A percentile compares a stretch with the other conserved stretches of the same genome.
Conservation (phyloP, 1,140 invertebrate genomes). For the Brachionus sp. region DNA sequence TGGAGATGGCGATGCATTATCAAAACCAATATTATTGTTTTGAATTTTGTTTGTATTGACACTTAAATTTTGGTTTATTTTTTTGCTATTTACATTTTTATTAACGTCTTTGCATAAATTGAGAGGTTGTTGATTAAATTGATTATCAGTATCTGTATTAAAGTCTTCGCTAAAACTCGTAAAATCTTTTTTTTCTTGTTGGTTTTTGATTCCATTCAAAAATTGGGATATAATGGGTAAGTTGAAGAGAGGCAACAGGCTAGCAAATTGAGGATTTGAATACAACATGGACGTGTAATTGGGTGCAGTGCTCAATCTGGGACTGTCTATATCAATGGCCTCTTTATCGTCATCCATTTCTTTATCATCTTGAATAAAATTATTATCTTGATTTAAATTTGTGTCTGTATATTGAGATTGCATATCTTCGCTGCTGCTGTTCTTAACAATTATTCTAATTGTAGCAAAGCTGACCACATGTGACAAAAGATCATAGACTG, state of each 20-base stretch:
- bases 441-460: conserved; percentile 9
- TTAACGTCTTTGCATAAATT: conserved; percentile 22
- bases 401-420: not conserved
- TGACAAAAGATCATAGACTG: conserved; percentile 37
- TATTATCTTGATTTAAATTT: not conserved
- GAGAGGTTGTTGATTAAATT: not conserved
- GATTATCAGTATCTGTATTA: not conserved
- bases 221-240: not conserved
- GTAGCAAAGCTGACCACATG: conserved; percentile 35
- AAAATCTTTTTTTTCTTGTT: conserved; percentile 18
- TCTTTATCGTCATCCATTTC: not conserved
- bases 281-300: not conserved
- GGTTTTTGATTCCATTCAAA: conserved; percentile 14
- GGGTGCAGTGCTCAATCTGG: not conserved
- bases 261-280: conserved; percentile 24
- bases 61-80: not conserved
- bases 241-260: not conserved
- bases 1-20: conserved; percentile 15
- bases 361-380: not conserved
- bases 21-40: not conserved
- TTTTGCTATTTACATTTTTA: conserved; percentile 16
- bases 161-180: not conserved
- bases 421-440: not conserved
- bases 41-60: not conserved
- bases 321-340: not conserved